Evolutionary conservation across 2,797 vertebrate genomes (phyloP).

Genomic region (Peromyscus aztecus): DNA sequence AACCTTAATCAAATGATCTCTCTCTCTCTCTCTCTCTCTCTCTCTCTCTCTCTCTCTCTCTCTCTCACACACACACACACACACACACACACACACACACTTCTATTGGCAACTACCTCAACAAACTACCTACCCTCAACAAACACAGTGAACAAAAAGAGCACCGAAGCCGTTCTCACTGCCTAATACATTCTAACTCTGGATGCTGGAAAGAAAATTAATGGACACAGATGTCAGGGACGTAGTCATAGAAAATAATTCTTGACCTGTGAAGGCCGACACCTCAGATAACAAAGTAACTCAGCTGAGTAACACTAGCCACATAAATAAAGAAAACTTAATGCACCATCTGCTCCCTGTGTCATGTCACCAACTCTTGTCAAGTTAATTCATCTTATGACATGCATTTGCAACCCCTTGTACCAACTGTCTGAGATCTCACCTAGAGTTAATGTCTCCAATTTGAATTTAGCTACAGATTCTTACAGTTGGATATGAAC

Average conservation of each 20-base stretch:
- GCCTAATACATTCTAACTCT: not conserved
- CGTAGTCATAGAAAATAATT: not conserved
- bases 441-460: not conserved
- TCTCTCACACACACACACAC: not conserved
- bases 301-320: constrained; percentile 12
- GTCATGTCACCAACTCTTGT: constrained; percentile 34
- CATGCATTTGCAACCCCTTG: constrained; percentile 45
- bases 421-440: not conserved
- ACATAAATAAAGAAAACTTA: constrained; percentile 57
- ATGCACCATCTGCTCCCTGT: constrained; percentile 26
- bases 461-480: not conserved
- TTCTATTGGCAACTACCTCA: not conserved
- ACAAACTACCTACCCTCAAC: not conserved
- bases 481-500: not conserved
- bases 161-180: not conserved
- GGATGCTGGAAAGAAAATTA: not conserved
- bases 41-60: too few relatives aligned
- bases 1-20: not conserved
- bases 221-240: constrained; percentile 6
- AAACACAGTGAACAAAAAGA: not conserved
- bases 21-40: too few relatives aligned
- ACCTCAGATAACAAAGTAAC: constrained; percentile 25
- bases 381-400: constrained; percentile 11
- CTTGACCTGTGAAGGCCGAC: not conserved
- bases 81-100: not conserved